Base-by-base conservation (phyloP, 2,113 vertebrate species). In the Chitala chitala region DNA sequence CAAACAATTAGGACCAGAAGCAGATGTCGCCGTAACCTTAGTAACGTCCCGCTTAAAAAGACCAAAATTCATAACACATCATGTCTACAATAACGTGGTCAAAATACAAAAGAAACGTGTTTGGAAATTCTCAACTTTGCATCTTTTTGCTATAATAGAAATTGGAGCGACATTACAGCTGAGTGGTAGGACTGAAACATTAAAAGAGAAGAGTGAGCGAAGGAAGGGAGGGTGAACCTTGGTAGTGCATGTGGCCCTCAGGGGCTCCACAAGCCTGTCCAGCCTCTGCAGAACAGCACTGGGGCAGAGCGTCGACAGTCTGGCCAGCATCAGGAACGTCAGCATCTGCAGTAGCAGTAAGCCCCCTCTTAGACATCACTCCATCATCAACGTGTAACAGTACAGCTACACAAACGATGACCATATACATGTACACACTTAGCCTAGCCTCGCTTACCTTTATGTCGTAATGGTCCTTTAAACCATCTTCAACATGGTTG, bases 401-500 rank as follows among this genome's bases (percentile, higher is more conserved):
- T 3, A 7, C 13, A 44, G 64, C 64, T 40, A 22, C 64, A 63
- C 59, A 29, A 33, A 63, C 31, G 31, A 24, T 33, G 56, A 31
- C 20, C 4, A 33, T 33, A 24, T 59, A 24, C 56, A 59, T 59
- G n/a, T n/a, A n/a, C n/a, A n/a, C 29, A 59, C 12, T 59, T 59
- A 59, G n/a, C n/a, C n/a, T n/a, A 59, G 56, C 13, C 26, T 59
- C 13, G 5, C 29, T 17, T 64, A 73, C 96, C 95, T 99, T 99
- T 88, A 99, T 99, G 87, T 99, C 97, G 78, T 99, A 99, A 89
- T 99, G 97, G 87, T 99, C 97, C 88, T 99, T 99, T 51, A 99
- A 91, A 40, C 97, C 97, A 85, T 99, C 97, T 91, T 99, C 96
- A 74, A 98, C 96, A 53, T 99, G 97, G 89, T 99, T 99, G 77